Evolutionary conservation across 2,888 invertebrate species (phyloP).

Genomic region (Noctua pronuba): DNA sequence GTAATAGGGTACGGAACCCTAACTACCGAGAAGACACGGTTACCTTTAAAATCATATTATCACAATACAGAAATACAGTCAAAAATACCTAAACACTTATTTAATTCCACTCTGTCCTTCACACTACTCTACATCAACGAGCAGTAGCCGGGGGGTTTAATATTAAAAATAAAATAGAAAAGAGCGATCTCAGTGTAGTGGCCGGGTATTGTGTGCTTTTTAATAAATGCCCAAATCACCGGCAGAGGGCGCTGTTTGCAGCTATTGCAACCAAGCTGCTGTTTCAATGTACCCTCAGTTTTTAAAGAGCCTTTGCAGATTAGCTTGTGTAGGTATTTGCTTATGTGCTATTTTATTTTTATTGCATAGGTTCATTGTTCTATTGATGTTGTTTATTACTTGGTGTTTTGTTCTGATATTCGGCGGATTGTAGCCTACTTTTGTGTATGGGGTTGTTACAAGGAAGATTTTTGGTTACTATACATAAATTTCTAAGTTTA

Average conservation of each 20-base stretch:
- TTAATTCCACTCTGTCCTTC: constrained; percentile 58
- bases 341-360: constrained; percentile 11
- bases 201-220: constrained; percentile 87
- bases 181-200: constrained; percentile 84
- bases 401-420: background rate
- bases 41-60: background rate
- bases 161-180: constrained; percentile 89
- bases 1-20: too few species aligned
- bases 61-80: background rate
- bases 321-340: constrained; percentile 53
- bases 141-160: constrained; percentile 85
- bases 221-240: constrained; percentile 88
- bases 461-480: background rate
- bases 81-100: background rate
- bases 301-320: constrained; percentile 53
- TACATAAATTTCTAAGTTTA: too few species aligned
- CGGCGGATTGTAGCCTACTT: background rate
- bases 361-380: too few species aligned
- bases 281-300: constrained; percentile 52
- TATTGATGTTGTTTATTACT: constrained; percentile 6
- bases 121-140: constrained; percentile 74
- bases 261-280: constrained; percentile 71
- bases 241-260: constrained; percentile 79
- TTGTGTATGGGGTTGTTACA: background rate
- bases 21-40: background rate